These are phyloP conservation scores for Hirtodrosophila alboralis DNA, from an alignment of 2,888 invertebrate genomes.

Conservation along the genomic window DNA sequence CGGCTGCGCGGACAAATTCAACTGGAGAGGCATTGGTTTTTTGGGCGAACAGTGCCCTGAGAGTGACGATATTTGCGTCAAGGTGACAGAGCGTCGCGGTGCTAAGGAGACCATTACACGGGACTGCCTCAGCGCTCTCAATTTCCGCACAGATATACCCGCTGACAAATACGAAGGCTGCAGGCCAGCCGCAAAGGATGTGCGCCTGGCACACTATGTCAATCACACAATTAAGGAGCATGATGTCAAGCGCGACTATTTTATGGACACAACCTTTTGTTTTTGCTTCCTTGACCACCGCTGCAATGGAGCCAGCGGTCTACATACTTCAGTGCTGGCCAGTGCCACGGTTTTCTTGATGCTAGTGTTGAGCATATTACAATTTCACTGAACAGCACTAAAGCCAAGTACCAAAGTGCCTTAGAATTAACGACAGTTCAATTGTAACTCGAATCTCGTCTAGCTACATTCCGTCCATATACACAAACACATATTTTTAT, in stretches of 20 bases:
- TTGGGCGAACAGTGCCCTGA: constrained; percentile 93
- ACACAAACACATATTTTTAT: constrained; percentile 26
- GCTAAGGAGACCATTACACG: constrained; percentile 92
- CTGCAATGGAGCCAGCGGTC: constrained; percentile 87
- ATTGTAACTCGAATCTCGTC: constrained; percentile 59
- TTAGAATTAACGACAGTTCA: constrained; percentile 51
- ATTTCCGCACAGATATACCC: constrained; percentile 93
- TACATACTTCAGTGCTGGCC: constrained; percentile 22
- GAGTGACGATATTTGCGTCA: constrained; percentile 93
- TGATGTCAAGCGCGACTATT: constrained; percentile 92
- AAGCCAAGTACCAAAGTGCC: constrained; percentile 36
- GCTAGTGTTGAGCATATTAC: constrained; percentile 11
- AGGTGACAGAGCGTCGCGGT: constrained; percentile 93
- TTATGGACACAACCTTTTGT: constrained; percentile 92
- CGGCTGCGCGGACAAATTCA: constrained; percentile 93
- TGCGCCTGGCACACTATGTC: constrained; percentile 92
- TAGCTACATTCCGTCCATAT: constrained; percentile 66
- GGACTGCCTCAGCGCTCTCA: constrained; percentile 92
- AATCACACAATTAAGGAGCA: constrained; percentile 93
- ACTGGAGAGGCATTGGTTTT: constrained; percentile 90
- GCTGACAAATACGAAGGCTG: constrained; percentile 97
- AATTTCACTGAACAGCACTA: constrained; percentile 5
- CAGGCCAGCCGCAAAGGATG: constrained; percentile 90
- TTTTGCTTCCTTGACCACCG: constrained; percentile 96
- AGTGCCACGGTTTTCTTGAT: constrained; percentile 25